Evolutionary conservation across 1,140 invertebrate species (phyloP), one percentile per base, ranked within the genome.

Genomic region (Lasioglossum baleicum): DNA sequence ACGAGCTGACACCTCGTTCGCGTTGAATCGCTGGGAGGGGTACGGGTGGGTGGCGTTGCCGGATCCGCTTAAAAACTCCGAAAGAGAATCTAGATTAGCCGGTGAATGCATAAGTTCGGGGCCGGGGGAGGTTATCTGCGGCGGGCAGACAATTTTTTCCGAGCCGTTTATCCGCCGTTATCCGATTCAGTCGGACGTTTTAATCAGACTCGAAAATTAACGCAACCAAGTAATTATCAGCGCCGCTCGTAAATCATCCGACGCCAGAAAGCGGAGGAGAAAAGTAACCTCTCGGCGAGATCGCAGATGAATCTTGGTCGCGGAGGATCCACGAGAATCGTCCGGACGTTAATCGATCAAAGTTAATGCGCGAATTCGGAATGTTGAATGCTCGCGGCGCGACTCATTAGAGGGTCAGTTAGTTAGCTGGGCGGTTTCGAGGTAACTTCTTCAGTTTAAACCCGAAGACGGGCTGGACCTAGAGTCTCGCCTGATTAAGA

Each of bases 211-310:
- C 68, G 68, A 56, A 72, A 78, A 78, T 78, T 78, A 78, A 78
- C 75, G 75, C 75, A 72, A 65, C 75, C 68, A 78, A 78, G 75
- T 78, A 78, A 78, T 78, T 78, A 78, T 72, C 75, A 78, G 75
- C 31, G 60, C 7, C 22, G 75, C 68, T 78, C 69, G 69, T 78
- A 78, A 78, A 78, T 78, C 75, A 78, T 78, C 48, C 48, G 8
- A 31, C 40, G 53, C 6, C 26, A 20, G 42, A 13, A 44, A 22
- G 22, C 7, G 26, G 11, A 0, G 3, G 56, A 35, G 20, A 11
- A 48, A 68, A 68, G n/a, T 65, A 11, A 20, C 5, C 42, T 4
- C 15, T 20, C 20, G 13, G 2, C 1, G n/a, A 26, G 58, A 42
- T 44, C 61, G 26, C 13, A 2, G 15, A 64, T 40, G 61, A 26